Evolutionary conservation across 2,797 vertebrate genomes (phyloP).

Genomic region (Falco cherrug): DNA sequence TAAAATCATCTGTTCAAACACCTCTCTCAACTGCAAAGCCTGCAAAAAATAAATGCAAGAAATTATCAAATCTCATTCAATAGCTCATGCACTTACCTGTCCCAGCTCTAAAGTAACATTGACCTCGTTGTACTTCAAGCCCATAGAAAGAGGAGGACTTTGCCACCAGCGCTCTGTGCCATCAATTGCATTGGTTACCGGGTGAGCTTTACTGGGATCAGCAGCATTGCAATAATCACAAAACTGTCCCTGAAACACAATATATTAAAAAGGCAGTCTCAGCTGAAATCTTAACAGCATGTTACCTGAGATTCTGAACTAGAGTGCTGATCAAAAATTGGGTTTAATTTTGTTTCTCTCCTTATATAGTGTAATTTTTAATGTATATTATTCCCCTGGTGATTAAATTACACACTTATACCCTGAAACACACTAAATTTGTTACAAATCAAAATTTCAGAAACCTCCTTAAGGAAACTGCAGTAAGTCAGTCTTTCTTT

Average conservation of each 20-base stretch:
- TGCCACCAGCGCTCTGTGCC: constrained; percentile 97
- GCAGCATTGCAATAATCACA: constrained; percentile 89
- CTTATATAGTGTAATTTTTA: neutral
- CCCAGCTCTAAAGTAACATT: constrained; percentile 93
- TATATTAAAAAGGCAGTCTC: neutral
- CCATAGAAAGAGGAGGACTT: constrained; percentile 91
- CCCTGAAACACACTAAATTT: neutral
- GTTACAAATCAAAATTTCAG: neutral
- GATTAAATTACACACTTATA: neutral
- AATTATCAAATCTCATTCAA: neutral
- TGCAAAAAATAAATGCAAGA: neutral
- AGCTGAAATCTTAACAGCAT: neutral
- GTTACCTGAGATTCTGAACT: neutral
- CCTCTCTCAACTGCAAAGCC: neutral
- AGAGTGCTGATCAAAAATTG: neutral
- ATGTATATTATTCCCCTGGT: neutral
- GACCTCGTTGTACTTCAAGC: constrained; percentile 85
- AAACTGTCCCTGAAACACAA: constrained; percentile 86
- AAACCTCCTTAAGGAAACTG: neutral
- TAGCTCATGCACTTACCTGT: constrained; percentile 82
- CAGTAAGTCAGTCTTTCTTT: neutral
- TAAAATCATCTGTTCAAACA: neutral
- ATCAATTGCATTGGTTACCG: constrained; percentile 85
- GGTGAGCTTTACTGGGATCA: constrained; percentile 87
- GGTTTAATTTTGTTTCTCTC: neutral